These are phyloP conservation scores for Electrophaes corylata DNA, from an alignment of 2,888 invertebrate species.

Conservation along the genomic window DNA sequence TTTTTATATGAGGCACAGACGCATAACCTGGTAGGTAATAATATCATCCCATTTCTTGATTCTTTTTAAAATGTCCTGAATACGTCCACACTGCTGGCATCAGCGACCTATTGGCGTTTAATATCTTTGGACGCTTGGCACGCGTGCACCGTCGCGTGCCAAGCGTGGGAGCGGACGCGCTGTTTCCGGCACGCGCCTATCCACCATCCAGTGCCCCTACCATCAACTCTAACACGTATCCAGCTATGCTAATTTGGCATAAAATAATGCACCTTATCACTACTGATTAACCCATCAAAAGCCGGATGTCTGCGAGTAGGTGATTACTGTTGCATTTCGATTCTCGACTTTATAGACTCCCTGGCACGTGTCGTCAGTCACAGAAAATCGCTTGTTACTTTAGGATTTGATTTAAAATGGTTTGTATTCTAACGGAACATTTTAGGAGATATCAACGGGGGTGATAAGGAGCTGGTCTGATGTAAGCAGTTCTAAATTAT, in stretches of 20 bases:
- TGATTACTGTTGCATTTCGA: no score
- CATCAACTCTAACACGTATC: neutral
- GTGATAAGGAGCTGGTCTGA: neutral
- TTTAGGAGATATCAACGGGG: neutral
- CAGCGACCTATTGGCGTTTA: conserved; percentile 22
- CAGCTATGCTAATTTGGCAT: neutral
- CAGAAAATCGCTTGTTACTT: neutral
- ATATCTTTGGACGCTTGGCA: conserved; percentile 18
- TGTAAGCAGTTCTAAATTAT: neutral
- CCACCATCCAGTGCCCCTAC: neutral
- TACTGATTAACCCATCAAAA: neutral
- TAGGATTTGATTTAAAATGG: neutral
- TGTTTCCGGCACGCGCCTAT: conserved; percentile 66
- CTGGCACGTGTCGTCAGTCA: neutral
- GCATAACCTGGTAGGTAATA: no score
- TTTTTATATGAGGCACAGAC: no score
- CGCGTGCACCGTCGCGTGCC: conserved; percentile 61
- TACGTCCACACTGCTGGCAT: conserved; percentile 21
- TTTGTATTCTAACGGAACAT: neutral
- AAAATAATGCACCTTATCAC: neutral
- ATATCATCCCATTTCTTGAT: no score
- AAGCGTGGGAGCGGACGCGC: conserved; percentile 72
- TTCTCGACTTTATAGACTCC: no score
- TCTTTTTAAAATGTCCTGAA: conserved; percentile 2
- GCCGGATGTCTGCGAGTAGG: neutral